phyloP scores from a whole-genome alignment of 2,888 invertebrate genomes.

The Globia sparganii region DNA sequence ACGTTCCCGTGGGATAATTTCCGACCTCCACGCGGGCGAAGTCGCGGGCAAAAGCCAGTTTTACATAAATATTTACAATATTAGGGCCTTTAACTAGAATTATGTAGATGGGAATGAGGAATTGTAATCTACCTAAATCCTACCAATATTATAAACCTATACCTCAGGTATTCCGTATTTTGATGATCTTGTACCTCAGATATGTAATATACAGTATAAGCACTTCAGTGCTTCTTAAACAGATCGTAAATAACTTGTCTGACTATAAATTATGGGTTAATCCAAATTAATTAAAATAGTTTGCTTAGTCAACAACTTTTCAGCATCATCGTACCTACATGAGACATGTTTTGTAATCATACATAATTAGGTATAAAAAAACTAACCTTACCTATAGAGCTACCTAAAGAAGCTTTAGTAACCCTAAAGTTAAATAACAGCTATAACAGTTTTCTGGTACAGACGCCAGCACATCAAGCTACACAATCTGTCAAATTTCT shows the following conservation, averaged over 20 bases:
- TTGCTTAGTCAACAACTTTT: neutral
- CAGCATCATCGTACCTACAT: neutral
- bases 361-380: neutral
- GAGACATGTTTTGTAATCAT: neutral
- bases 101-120: too few relatives aligned
- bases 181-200: neutral
- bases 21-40: neutral
- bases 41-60: neutral
- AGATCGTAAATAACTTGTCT: neutral
- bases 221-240: neutral
- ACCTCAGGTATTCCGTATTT: too few relatives aligned
- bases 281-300: neutral
- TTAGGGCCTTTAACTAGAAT: neutral
- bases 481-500: too few relatives aligned
- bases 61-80: neutral
- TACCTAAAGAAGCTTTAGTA: neutral
- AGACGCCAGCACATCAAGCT: too few relatives aligned
- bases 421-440: neutral
- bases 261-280: neutral
- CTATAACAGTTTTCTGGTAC: neutral
- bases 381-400: neutral
- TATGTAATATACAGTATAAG: neutral
- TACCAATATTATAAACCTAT: too few relatives aligned
- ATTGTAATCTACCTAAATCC: neutral
- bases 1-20: neutral